Conservation (phyloP, 2,888 invertebrate genomes). For the Morpho deidamia region DNA sequence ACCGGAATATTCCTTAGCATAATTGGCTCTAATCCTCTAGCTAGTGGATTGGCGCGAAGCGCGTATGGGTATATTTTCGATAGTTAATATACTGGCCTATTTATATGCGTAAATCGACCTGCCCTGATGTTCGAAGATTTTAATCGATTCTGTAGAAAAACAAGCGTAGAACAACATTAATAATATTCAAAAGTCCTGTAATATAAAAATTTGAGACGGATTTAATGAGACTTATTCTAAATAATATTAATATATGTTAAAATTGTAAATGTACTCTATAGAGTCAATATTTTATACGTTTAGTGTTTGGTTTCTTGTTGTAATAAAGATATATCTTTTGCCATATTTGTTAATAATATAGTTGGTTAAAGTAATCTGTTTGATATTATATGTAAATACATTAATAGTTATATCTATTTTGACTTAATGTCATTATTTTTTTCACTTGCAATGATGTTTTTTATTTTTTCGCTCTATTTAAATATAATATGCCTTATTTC, state of each 20-base stretch:
- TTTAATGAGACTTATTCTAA: not conserved
- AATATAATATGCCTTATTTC: no score
- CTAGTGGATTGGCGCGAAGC: slow-evolving; percentile 8
- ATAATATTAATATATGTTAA: not conserved
- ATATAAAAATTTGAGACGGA: slow-evolving; percentile 34
- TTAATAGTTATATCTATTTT: no score
- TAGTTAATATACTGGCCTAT: slow-evolving; percentile 29
- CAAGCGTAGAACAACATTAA: slow-evolving; percentile 45
- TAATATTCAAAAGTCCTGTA: slow-evolving; percentile 43
- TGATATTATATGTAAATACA: no score
- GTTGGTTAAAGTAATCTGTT: no score
- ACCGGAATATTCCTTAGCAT: slow-evolving; percentile 3
- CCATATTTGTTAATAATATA: no score
- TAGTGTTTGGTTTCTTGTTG: no score
- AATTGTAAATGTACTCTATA: not conserved
- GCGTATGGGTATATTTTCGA: slow-evolving; percentile 15
- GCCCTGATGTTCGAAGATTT: slow-evolving; percentile 33
- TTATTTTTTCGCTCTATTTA: no score
- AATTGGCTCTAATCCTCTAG: slow-evolving; percentile 8
- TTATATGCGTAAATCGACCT: slow-evolving; percentile 35
- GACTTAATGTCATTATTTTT: no score
- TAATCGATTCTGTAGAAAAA: slow-evolving; percentile 49
- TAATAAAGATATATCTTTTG: no score
- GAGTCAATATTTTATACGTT: not conserved
- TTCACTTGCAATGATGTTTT: no score